Percentiles rank a stretch among this genome's conserved stretches.
phyloP scores from a whole-genome alignment of 2,797 vertebrate genomes.

The Moxostoma hubbsi region DNA sequence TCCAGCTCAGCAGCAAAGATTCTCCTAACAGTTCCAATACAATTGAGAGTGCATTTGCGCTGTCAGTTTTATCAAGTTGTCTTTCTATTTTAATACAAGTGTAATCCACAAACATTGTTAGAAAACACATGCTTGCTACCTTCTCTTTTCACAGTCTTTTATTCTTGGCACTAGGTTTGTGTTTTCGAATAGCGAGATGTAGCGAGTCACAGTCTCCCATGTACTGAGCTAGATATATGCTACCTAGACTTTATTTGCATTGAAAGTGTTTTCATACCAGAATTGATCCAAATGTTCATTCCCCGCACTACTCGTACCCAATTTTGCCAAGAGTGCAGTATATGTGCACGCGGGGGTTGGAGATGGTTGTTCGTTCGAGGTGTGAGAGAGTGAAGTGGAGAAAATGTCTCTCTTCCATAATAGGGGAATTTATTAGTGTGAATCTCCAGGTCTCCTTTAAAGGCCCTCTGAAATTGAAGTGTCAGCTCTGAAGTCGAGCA shows the following conservation, averaged over 20 bases:
- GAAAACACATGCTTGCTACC: conserved; percentile 5
- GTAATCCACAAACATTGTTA: neutral
- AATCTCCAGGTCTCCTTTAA: conserved; percentile 70
- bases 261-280: conserved; percentile 45
- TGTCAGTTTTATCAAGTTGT: neutral
- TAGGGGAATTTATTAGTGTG: conserved; percentile 68
- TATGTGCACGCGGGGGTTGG: conserved; percentile 2
- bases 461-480: conserved; percentile 74
- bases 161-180: conserved; percentile 14
- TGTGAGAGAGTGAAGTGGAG: conserved; percentile 41
- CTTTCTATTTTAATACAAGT: neutral
- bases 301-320: conserved; percentile 27
- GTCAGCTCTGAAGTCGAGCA: conserved; percentile 67
- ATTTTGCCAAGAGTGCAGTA: conserved; percentile 36
- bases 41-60: neutral
- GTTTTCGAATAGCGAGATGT: conserved; percentile 5
- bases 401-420: conserved; percentile 51
- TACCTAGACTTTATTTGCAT: conserved; percentile 47
- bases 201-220: conserved; percentile 6
- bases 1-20: too few species aligned
- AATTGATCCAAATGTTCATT: conserved; percentile 41
- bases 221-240: conserved; percentile 32
- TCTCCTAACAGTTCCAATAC: neutral
- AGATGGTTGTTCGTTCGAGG: conserved; percentile 2
- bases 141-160: neutral